Conservation (phyloP, 2,888 invertebrate species). For the Drosophila leonis region DNA sequence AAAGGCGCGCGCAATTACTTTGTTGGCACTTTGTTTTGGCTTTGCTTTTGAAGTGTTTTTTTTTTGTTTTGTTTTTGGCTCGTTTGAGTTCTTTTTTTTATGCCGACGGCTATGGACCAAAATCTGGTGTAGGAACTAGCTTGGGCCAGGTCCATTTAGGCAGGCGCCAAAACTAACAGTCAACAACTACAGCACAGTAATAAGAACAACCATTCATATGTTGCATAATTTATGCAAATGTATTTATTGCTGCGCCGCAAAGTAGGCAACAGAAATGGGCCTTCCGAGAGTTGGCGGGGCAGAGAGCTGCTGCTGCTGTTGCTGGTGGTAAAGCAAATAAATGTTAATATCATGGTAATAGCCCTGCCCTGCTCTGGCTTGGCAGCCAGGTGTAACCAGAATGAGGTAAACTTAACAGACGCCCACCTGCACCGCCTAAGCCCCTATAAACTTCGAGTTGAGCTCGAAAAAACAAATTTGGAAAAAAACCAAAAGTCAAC, state of each 20-base stretch:
- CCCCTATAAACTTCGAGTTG: constrained; percentile 34
- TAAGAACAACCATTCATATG: constrained; percentile 48
- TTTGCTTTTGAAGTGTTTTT: constrained; percentile 55
- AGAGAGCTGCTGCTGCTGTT: not conserved
- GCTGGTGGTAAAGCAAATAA: constrained; percentile 66
- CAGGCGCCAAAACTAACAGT: constrained; percentile 31
- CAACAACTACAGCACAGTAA: constrained; percentile 25
- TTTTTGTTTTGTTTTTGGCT: constrained; percentile 13
- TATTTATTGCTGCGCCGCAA: constrained; percentile 68
- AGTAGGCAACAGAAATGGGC: constrained; percentile 33
- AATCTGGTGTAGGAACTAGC: constrained; percentile 9
- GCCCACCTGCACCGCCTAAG: not conserved
- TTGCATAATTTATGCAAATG: constrained; percentile 75
- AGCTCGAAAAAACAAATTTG: constrained; percentile 27
- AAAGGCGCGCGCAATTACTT: constrained; percentile 65
- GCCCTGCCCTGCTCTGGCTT: constrained; percentile 24
- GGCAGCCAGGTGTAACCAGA: constrained; percentile 57
- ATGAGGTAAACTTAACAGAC: constrained; percentile 26
- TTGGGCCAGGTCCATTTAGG: constrained; percentile 16
- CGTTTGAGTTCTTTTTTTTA: constrained; percentile 16
- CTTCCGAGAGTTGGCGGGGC: not conserved
- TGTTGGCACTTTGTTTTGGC: constrained; percentile 72
- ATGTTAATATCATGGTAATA: constrained; percentile 79
- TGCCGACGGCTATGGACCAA: constrained; percentile 33
- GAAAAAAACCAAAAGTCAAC: constrained; percentile 70